phyloP scores from a whole-genome alignment of 2,888 invertebrate genomes.

The Stenotaenia linearis region DNA sequence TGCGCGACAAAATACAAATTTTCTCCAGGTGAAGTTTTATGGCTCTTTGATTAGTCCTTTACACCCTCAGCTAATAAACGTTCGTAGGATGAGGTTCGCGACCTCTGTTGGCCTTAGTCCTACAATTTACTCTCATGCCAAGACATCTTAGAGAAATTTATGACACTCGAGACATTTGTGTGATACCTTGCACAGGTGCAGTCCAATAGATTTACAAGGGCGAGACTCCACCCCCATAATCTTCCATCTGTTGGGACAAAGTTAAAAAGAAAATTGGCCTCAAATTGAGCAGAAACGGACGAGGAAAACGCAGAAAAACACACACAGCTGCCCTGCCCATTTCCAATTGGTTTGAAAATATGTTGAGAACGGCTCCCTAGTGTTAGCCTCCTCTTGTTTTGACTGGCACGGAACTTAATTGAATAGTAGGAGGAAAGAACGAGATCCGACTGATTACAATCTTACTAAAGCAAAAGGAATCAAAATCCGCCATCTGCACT shows the following conservation, averaged over 20 bases:
- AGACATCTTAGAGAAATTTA: constrained; percentile 2
- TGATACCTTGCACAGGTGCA: constrained; percentile 24
- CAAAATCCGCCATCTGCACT: too few relatives aligned
- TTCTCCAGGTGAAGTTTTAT: constrained; percentile 14
- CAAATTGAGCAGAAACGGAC: constrained; percentile 2
- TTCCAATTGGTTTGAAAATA: constrained; percentile 1
- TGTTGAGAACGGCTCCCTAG: not conserved
- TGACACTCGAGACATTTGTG: not conserved
- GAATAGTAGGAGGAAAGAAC: not conserved
- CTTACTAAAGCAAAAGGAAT: not conserved
- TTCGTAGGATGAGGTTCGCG: constrained; percentile 14
- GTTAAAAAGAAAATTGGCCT: constrained; percentile 16
- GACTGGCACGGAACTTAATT: not conserved
- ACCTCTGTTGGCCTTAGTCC: constrained; percentile 10
- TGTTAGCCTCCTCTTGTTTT: constrained; percentile 9
- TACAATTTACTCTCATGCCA: constrained; percentile 10
- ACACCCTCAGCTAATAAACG: constrained; percentile 17
- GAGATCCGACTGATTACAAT: not conserved
- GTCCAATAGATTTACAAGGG: not conserved
- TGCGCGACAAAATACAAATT: constrained; percentile 19
- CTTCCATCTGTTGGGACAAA: constrained; percentile 1
- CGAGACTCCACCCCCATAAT: not conserved
- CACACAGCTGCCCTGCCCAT: not conserved
- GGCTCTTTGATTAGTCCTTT: constrained; percentile 22
- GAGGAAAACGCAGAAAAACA: not conserved